These are phyloP conservation scores for Patella ulyssiponensis DNA, from an alignment of 2,888 invertebrate species.

Conservation along the genomic window DNA sequence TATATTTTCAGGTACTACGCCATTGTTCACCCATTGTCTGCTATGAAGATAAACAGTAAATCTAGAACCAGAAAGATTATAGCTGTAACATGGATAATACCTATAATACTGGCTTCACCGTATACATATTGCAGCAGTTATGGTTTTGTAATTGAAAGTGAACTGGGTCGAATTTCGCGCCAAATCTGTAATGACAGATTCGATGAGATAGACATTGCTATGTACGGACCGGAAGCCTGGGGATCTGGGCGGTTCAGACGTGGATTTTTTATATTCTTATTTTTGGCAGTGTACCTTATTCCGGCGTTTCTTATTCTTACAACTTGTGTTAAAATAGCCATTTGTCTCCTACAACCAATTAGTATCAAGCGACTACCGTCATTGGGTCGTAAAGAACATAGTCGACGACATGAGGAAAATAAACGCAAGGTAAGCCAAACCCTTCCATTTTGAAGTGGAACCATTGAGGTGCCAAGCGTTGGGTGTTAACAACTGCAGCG, in stretches of 20 bases:
- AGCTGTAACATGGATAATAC: constrained; percentile 70
- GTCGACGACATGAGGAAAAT: constrained; percentile 62
- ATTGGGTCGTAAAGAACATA: constrained; percentile 44
- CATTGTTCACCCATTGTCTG: constrained; percentile 73
- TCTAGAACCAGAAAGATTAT: constrained; percentile 71
- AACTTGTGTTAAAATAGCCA: constrained; percentile 61
- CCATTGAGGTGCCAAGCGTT: too few relatives aligned
- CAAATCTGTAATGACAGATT: constrained; percentile 72
- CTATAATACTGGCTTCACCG: constrained; percentile 53
- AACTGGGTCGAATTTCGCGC: constrained; percentile 69
- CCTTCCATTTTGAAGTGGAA: too few relatives aligned
- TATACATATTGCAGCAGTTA: constrained; percentile 55
- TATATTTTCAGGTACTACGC: constrained; percentile 72
- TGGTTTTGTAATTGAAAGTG: constrained; percentile 64
- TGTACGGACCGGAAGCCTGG: constrained; percentile 43
- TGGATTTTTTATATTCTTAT: constrained; percentile 72
- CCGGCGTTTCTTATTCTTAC: constrained; percentile 70
- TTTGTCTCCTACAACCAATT: constrained; percentile 60
- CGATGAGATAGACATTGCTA: constrained; percentile 63
- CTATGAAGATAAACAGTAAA: constrained; percentile 68
- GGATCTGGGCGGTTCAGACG: constrained; percentile 55
- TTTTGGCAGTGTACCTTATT: constrained; percentile 70
- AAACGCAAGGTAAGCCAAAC: constrained; percentile 60
- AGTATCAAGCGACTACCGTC: constrained; percentile 45
- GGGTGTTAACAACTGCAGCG: too few relatives aligned